Conservation (phyloP, 92 coral and sea anemone species). For the Porites cylindrica region DNA sequence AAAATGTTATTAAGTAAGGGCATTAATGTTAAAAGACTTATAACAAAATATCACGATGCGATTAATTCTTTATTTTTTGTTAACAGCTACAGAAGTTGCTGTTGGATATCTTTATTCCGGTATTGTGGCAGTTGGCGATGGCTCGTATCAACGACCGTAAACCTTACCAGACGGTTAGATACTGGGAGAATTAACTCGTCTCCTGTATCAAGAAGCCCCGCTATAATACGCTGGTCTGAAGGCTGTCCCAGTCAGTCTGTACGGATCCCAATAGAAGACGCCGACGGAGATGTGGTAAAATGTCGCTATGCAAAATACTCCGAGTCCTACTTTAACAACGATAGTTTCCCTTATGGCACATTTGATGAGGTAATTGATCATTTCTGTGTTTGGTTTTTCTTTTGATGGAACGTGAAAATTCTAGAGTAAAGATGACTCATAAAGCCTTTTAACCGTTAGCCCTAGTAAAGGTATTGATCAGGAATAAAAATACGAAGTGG, state of each 20-base stretch:
- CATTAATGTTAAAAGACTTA: too few relatives aligned
- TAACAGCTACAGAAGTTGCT: conserved; percentile 37
- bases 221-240: conserved; percentile 38
- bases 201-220: conserved; percentile 58
- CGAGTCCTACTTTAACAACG: conserved; percentile 17
- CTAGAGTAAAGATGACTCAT: too few relatives aligned
- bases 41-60: too few relatives aligned
- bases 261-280: conserved; percentile 58
- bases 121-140: not conserved
- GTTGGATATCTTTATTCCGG: conserved; percentile 46
- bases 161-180: conserved; percentile 50
- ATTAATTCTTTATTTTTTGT: not conserved
- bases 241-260: conserved; percentile 44
- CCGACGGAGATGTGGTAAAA: conserved; percentile 59
- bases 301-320: conserved; percentile 54
- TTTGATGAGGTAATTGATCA: conserved; percentile 31
- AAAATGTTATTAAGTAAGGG: too few relatives aligned
- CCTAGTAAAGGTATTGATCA: too few relatives aligned
- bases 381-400: too few relatives aligned
- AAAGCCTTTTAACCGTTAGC: too few relatives aligned
- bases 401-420: too few relatives aligned
- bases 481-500: too few relatives aligned
- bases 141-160: conserved; percentile 1
- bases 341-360: not conserved
- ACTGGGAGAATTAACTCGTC: conserved; percentile 65